phyloP scores from a whole-genome alignment of 2,113 vertebrate genomes.

The Limanda limanda region DNA sequence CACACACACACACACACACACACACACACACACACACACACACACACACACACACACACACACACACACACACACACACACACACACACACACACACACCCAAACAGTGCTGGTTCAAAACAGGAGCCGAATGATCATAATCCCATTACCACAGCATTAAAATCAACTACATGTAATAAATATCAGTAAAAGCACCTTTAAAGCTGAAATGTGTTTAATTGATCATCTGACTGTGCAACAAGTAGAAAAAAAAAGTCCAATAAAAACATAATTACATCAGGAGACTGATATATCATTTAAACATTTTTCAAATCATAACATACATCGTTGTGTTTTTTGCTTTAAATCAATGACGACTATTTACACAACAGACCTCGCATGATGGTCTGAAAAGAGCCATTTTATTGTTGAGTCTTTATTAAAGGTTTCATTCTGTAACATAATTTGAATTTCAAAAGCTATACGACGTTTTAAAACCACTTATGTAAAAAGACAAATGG shows the following conservation, averaged over 20 bases:
- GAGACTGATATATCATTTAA: slow-evolving; percentile 53
- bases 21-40: slow-evolving; percentile 18
- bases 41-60: too few species aligned
- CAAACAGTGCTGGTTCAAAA: slow-evolving; percentile 40
- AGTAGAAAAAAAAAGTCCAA: slow-evolving; percentile 50
- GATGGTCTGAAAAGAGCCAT: slow-evolving; percentile 13
- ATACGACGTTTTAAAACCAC: slow-evolving; percentile 38
- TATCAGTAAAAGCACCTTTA: slow-evolving; percentile 77
- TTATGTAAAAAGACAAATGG: slow-evolving; percentile 38
- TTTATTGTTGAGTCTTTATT: slow-evolving; percentile 31
- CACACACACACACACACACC: slow-evolving; percentile 4
- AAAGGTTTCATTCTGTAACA: slow-evolving; percentile 40
- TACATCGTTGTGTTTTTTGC: slow-evolving; percentile 42
- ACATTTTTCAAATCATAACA: slow-evolving; percentile 42
- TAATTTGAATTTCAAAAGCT: slow-evolving; percentile 33
- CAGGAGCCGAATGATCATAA: slow-evolving; percentile 57
- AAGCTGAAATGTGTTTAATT: slow-evolving; percentile 79
- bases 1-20: slow-evolving; percentile 11
- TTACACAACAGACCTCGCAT: slow-evolving; percentile 46
- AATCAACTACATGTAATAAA: slow-evolving; percentile 80
- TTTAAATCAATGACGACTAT: slow-evolving; percentile 49
- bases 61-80: slow-evolving; percentile 2
- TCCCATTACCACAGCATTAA: slow-evolving; percentile 71
- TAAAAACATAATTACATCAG: slow-evolving; percentile 59
- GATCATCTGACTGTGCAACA: slow-evolving; percentile 72